Conservation (phyloP, 2,888 invertebrate genomes). For the Agrotis exclamationis region DNA sequence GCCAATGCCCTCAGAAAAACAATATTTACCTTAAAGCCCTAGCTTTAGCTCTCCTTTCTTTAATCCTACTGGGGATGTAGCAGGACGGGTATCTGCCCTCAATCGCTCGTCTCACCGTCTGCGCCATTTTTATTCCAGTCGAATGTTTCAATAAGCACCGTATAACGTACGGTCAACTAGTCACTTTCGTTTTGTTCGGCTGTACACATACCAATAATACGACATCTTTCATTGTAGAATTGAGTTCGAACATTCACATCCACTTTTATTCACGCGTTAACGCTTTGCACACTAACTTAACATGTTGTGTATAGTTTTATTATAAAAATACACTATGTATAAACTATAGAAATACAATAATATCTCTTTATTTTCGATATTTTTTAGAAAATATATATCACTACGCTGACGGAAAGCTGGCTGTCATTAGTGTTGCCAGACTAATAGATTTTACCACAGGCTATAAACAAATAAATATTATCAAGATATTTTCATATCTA, state of each 20-base stretch:
- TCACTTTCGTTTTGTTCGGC: conserved; percentile 90
- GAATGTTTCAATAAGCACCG: conserved; percentile 75
- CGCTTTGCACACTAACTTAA: conserved; percentile 64
- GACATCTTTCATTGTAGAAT: conserved; percentile 85
- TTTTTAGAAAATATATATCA: conserved; percentile 60
- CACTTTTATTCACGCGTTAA: conserved; percentile 52
- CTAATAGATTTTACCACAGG: conserved; percentile 27
- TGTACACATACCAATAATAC: conserved; percentile 86
- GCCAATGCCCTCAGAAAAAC: conserved; percentile 43
- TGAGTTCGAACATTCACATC: conserved; percentile 69
- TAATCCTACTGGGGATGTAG: conserved; percentile 93
- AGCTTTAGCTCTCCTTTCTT: conserved; percentile 93
- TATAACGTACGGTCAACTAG: conserved; percentile 83
- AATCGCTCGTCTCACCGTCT: conserved; percentile 93
- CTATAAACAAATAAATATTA: background rate
- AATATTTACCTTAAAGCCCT: conserved; percentile 89
- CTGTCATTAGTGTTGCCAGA: conserved; percentile 67
- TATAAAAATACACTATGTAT: conserved; percentile 59
- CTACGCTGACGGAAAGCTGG: conserved; percentile 72
- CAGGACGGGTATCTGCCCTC: conserved; percentile 95
- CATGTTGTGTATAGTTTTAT: conserved; percentile 55
- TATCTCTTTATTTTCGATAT: conserved; percentile 50
- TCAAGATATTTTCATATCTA: too few species aligned
- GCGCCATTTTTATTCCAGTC: conserved; percentile 92
- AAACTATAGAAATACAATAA: conserved; percentile 48